Percentiles rank a stretch among this genome's conserved stretches.
Evolutionary conservation across 2,888 invertebrate genomes (phyloP).

Genomic region (Tigriopus californicus): DNA sequence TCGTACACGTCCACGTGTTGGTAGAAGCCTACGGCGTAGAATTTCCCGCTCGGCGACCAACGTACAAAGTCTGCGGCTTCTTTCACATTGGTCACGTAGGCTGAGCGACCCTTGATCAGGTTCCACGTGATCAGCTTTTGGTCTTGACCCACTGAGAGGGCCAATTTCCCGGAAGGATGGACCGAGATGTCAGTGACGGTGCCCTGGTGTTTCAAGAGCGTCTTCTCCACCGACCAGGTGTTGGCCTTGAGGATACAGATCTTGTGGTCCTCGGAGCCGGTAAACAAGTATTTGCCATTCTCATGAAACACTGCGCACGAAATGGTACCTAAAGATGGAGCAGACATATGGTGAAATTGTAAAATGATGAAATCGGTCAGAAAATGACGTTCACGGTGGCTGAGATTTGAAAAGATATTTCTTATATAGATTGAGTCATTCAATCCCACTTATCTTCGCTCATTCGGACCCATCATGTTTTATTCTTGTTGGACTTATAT

Average conservation of each 20-base stretch:
- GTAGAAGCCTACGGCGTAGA: constrained; percentile 53
- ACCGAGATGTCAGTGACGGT: constrained; percentile 47
- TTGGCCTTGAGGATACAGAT: constrained; percentile 60
- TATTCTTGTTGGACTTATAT: no score
- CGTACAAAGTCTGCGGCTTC: constrained; percentile 32
- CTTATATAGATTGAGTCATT: no score
- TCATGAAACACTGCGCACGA: constrained; percentile 51
- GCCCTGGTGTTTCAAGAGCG: constrained; percentile 52
- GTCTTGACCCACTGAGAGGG: constrained; percentile 67
- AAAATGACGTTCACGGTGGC: no score
- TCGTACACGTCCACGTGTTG: constrained; percentile 59
- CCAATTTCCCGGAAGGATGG: constrained; percentile 74
- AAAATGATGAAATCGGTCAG: no score
- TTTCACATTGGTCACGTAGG: constrained; percentile 68
- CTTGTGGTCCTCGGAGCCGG: constrained; percentile 64
- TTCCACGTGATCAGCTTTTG: constrained; percentile 78
- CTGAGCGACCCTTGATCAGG: constrained; percentile 69
- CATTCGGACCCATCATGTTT: no score
- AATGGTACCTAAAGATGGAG: constrained; percentile 46
- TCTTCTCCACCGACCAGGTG: constrained; percentile 55
- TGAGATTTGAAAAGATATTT: no score
- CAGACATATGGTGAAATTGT: no score
- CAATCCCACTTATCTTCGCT: no score
- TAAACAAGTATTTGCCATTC: constrained; percentile 51
- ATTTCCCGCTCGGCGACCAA: constrained; percentile 58